Evolutionary conservation across 2,113 vertebrate species (phyloP).

Genomic region (Pipa parva): DNA sequence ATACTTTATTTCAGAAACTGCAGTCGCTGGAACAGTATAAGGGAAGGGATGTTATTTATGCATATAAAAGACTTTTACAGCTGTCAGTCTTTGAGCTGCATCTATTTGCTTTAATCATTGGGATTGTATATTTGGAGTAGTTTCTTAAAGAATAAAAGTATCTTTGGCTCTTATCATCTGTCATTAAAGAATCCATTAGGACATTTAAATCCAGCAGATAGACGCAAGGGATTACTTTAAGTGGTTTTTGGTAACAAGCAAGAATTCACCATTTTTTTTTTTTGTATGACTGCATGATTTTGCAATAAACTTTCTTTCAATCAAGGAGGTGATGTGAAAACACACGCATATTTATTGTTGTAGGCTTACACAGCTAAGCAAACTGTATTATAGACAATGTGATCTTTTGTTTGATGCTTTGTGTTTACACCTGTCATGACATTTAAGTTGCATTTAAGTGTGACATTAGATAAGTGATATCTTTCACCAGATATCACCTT

Average conservation of each 20-base stretch:
- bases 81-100: constrained; percentile 74
- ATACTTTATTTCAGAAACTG: constrained; percentile 64
- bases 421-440: too few relatives aligned
- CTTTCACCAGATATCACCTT: too few relatives aligned
- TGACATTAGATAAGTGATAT: too few relatives aligned
- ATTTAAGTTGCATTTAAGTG: too few relatives aligned
- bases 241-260: constrained; percentile 62
- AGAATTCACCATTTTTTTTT: constrained; percentile 57
- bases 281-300: constrained; percentile 53
- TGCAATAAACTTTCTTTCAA: too few relatives aligned
- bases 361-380: too few relatives aligned
- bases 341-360: too few relatives aligned
- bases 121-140: constrained; percentile 74
- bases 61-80: constrained; percentile 63
- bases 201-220: constrained; percentile 64
- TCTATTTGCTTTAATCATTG: constrained; percentile 75
- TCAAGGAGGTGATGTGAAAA: too few relatives aligned
- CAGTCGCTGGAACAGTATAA: constrained; percentile 64
- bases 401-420: too few relatives aligned
- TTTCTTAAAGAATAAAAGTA: constrained; percentile 75
- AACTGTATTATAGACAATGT: too few relatives aligned
- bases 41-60: constrained; percentile 72
- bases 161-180: constrained; percentile 74
- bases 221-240: constrained; percentile 72
- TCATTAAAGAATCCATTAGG: constrained; percentile 78